Conservation (phyloP, 1,140 invertebrate genomes). For the Dreissena rostriformis region DNA sequence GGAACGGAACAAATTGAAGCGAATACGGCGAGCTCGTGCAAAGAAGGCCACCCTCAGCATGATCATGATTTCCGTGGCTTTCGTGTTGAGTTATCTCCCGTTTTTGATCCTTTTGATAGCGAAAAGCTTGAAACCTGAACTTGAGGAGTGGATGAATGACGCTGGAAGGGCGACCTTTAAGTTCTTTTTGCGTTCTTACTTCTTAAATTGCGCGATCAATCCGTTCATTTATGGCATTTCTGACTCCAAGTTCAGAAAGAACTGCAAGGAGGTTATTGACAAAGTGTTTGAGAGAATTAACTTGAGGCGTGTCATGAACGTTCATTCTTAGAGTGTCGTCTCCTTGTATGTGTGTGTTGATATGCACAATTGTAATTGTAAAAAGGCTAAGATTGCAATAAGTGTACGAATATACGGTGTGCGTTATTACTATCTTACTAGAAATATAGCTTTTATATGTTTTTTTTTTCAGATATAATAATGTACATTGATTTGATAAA, state of each 20-base stretch:
- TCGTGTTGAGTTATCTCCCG: constrained; percentile 50
- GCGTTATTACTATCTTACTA: no score
- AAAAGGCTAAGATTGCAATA: no score
- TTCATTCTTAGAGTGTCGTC: no score
- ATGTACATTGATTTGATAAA: no score
- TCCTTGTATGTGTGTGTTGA: no score
- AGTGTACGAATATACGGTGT: no score
- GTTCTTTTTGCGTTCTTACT: constrained; percentile 49
- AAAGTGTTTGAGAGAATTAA: background rate
- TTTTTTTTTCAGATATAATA: no score
- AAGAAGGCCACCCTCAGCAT: constrained; percentile 44
- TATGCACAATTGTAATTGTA: no score
- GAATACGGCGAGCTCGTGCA: constrained; percentile 23
- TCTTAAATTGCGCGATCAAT: constrained; percentile 55
- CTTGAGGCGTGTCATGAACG: no score
- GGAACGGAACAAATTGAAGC: constrained; percentile 40
- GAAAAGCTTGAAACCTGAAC: background rate
- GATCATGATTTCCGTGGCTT: constrained; percentile 48
- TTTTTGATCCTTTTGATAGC: constrained; percentile 28
- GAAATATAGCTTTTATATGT: no score
- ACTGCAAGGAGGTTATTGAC: constrained; percentile 34
- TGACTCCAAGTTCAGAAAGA: constrained; percentile 49
- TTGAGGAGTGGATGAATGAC: constrained; percentile 35
- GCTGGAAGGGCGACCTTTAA: constrained; percentile 30
- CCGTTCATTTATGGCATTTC: constrained; percentile 54